Base-by-base conservation (phyloP, 2,113 vertebrate species). In the Chamaea fasciata region DNA sequence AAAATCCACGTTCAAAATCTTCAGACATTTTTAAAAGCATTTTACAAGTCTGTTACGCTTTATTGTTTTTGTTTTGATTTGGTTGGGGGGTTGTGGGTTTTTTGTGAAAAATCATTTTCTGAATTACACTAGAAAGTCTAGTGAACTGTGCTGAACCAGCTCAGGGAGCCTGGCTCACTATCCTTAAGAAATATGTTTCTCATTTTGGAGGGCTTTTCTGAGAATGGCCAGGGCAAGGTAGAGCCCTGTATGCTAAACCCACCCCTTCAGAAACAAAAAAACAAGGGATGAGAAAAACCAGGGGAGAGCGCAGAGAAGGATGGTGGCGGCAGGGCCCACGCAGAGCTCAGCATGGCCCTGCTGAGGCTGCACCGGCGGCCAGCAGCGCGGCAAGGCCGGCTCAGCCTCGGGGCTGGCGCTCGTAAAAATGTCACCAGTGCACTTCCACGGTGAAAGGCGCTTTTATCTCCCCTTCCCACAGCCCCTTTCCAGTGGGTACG, bases 371-470 rank as follows among this genome's bases (percentile, higher is more conserved):
- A 0, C 27, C 10, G 33, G 37, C 35, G 7, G 33, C 42, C 2
- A 0, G 68, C 65, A n/a, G 41, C 31, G 6, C 37, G 57, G 70
- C 15, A 1, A 7, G 2, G 70, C 42, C 92, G 15, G 28, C 81
- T 97, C 57, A 15, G 71, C 90, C 90, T 90, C 14, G 30, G 95
- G 97, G 89, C 97, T 97, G 84, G 49, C 56, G 27, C 96, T 97
- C 83, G 46, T 98, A 97, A 98, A 98, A 98, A 96, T 96, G 96
- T 97, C 97, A 96, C 97, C 68, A 35, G 50, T 92, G 96, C 75
- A 42, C 97, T 96, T 97, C 83, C 95, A 91, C 96, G 95, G 97
- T 97, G 96, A 98, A 98, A 98, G 96, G 94, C 83, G 96, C 97
- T 97, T 97, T 98, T 97, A 98, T 98, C 97, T 94, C 84, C 92